These are phyloP conservation scores for Drosophila nigricruria DNA, from an alignment of 2,888 invertebrate species.

Conservation along the genomic window DNA sequence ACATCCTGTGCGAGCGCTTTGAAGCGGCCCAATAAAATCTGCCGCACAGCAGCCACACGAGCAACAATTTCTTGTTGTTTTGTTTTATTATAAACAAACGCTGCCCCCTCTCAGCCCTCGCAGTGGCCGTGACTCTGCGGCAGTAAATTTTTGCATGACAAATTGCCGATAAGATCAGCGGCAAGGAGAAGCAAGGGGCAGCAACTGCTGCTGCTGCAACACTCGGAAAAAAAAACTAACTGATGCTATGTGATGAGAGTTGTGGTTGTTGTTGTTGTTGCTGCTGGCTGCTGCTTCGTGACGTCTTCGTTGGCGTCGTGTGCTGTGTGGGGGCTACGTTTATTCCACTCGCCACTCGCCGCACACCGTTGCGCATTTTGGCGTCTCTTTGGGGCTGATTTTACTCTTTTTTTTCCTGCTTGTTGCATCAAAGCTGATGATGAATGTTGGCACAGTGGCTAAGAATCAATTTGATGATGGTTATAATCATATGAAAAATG, in stretches of 20 bases:
- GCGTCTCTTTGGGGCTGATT: slow-evolving; percentile 26
- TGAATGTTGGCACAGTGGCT: slow-evolving; percentile 49
- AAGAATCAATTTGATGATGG: background rate
- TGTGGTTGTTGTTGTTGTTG: slow-evolving; percentile 17
- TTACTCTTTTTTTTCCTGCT: slow-evolving; percentile 38
- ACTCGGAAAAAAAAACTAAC: slow-evolving; percentile 32
- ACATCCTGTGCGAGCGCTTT: slow-evolving; percentile 70
- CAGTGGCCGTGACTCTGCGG: slow-evolving; percentile 40
- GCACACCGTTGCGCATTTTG: slow-evolving; percentile 37
- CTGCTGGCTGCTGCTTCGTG: slow-evolving; percentile 35
- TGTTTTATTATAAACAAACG: slow-evolving; percentile 69
- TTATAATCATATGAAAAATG: background rate
- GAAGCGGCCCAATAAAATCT: slow-evolving; percentile 66
- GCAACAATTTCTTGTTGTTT: slow-evolving; percentile 36
- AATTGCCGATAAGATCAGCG: slow-evolving; percentile 81
- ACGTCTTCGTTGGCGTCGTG: slow-evolving; percentile 50
- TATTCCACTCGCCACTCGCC: slow-evolving; percentile 28
- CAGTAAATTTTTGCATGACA: slow-evolving; percentile 81
- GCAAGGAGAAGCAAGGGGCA: slow-evolving; percentile 41
- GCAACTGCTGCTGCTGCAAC: slow-evolving; percentile 9
- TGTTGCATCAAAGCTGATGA: slow-evolving; percentile 49
- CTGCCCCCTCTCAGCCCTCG: slow-evolving; percentile 15
- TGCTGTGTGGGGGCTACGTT: slow-evolving; percentile 60
- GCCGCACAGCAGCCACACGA: slow-evolving; percentile 50
- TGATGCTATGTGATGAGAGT: slow-evolving; percentile 39